Base-by-base conservation (phyloP, 2,113 vertebrate species). In the Cyprinodon variegatus region DNA sequence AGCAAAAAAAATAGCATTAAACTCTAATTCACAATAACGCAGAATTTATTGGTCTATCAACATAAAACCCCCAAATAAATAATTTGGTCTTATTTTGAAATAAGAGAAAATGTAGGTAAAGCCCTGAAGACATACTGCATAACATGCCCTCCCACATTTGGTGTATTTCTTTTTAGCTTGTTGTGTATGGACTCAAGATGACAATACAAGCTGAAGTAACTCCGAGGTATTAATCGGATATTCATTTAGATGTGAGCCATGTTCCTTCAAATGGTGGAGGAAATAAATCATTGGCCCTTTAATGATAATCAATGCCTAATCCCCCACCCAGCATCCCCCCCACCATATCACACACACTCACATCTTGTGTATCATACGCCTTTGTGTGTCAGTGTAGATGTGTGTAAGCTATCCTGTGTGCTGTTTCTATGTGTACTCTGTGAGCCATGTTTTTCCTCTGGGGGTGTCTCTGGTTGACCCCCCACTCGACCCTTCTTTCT, bases 271-370 rank as follows among this genome's bases (percentile, higher is more conserved):
- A 91, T 66, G 71, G 77, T 75, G 74, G 79, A 89, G 91, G 92
- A 93, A 93, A 89, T 85, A 91, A 89, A 90, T 91, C 84, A 91
- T 93, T 92, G 90, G 84, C 89, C 90, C 84, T 90, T 88, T 91
- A 93, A 93, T 89, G 74, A 86, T 90, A 91, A 93, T 93, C 92
- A 93, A 93, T 92, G 87, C 77, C 70, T 73, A 81, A 76, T 53
- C 78, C 78, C 53, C 68, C 61, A 13, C 66, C 76, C 70, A 70
- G 57, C 70, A 17, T 37, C 79, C 71, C 45, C 72, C 43, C 22
- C 43, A 17, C 38, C 70, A 17, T 5, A 7, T 6, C 12, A 1
- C 50, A n/a, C 50, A 7, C 17, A 20, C 50, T 20, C 50, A 57
- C 50, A n/a, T 77, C 78, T 80, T 0, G 65, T 75, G 88, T 87